These are phyloP conservation scores for Strix uralensis DNA, from an alignment of 2,113 vertebrate species.

Conservation along the genomic window DNA sequence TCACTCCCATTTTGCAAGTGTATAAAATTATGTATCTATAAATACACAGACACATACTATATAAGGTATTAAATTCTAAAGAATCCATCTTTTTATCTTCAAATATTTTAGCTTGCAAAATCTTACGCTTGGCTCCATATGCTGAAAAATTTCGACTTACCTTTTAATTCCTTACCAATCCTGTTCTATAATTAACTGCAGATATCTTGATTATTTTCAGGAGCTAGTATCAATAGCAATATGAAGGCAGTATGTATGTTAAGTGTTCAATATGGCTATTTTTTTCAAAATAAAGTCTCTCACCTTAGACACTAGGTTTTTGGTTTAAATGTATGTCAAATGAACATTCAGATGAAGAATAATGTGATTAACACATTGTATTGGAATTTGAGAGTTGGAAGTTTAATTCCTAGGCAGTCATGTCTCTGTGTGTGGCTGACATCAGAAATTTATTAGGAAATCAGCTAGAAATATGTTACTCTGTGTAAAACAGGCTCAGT, in stretches of 20 bases:
- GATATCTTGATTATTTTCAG: background rate
- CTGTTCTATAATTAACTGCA: background rate
- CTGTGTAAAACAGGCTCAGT: background rate
- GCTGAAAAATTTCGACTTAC: background rate
- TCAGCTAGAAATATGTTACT: background rate
- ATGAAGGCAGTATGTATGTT: background rate
- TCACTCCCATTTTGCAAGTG: background rate
- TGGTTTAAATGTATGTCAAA: background rate
- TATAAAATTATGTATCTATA: background rate
- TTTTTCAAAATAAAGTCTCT: background rate
- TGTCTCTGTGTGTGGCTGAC: background rate
- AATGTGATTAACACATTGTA: background rate
- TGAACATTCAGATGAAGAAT: background rate
- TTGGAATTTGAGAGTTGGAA: background rate
- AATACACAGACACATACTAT: background rate
- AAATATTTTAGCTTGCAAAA: background rate
- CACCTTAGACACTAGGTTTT: background rate
- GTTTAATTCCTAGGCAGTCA: background rate
- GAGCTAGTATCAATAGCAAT: background rate
- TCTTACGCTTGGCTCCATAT: background rate
- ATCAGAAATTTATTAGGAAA: slow-evolving; percentile 1
- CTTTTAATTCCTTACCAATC: background rate
- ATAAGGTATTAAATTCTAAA: background rate
- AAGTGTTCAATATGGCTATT: background rate
- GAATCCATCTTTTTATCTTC: background rate